phyloP scores from a whole-genome alignment of 2,113 vertebrate genomes.

The Prochilodus magdalenae region DNA sequence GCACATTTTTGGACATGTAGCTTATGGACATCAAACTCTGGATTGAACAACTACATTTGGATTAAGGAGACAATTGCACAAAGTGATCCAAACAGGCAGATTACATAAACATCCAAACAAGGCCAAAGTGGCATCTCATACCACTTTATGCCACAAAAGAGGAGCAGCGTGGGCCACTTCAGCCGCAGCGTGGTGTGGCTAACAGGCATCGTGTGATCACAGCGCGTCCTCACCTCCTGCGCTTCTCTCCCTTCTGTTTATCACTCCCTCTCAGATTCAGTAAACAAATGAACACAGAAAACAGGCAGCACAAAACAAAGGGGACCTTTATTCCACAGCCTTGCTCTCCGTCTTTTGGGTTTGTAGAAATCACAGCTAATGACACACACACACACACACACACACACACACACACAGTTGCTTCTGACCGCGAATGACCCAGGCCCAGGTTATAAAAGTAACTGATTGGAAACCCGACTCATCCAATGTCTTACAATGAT shows the following conservation, averaged over 20 bases:
- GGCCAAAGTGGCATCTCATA: background rate
- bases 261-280: slow-evolving; percentile 36
- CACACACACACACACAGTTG: background rate
- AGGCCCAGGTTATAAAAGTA: background rate
- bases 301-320: slow-evolving; percentile 14
- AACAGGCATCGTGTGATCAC: slow-evolving; percentile 8
- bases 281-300: slow-evolving; percentile 43
- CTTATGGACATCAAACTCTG: no score
- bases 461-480: background rate
- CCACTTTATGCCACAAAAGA: background rate
- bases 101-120: background rate
- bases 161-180: background rate
- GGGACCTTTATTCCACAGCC: slow-evolving; percentile 11
- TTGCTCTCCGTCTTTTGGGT: background rate
- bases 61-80: background rate
- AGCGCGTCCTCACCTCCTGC: slow-evolving; percentile 38
- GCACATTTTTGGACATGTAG: no score
- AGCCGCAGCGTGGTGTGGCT: background rate
- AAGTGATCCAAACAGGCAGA: background rate
- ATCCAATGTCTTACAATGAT: background rate
- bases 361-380: background rate
- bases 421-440: background rate
- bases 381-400: background rate
- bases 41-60: no score
- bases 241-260: slow-evolving; percentile 34